phyloP scores from a whole-genome alignment of 2,888 invertebrate genomes.

The Protodeltote pygarga region DNA sequence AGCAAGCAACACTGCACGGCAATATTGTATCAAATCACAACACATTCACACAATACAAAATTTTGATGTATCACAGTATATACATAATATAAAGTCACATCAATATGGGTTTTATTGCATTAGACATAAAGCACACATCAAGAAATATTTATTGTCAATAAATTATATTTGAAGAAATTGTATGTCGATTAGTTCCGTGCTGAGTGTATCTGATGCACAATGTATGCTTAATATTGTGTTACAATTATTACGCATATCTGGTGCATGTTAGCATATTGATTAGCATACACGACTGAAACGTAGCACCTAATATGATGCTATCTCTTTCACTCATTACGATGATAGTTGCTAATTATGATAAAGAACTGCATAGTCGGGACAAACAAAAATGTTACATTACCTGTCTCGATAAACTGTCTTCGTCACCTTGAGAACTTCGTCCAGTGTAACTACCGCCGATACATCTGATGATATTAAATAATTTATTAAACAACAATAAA shows the following conservation, averaged over 20 bases:
- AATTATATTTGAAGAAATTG: not conserved
- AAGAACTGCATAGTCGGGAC: not conserved
- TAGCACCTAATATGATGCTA: not conserved
- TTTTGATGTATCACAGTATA: not conserved
- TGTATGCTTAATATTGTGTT: conserved; percentile 1
- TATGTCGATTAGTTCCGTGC: conserved; percentile 19
- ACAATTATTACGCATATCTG: not conserved
- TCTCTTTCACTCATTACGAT: not conserved
- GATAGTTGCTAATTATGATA: no score
- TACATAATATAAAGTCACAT: conserved; percentile 4
- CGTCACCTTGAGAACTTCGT: conserved; percentile 85
- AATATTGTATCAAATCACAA: conserved; percentile 24
- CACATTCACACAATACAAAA: conserved; percentile 10
- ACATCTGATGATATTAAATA: conserved; percentile 71
- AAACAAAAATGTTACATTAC: conserved; percentile 51
- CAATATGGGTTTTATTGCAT: conserved; percentile 21
- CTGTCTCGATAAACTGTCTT: conserved; percentile 88
- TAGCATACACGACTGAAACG: not conserved
- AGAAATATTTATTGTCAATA: conserved; percentile 22
- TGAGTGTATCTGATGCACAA: conserved; percentile 14
- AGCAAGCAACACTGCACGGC: conserved; percentile 26
- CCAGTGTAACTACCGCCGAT: conserved; percentile 88
- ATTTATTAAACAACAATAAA: not conserved
- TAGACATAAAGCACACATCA: conserved; percentile 25
- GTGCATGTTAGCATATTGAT: conserved; percentile 11